These are phyloP conservation scores for Drosophila lini DNA, from an alignment of 1,140 invertebrate species.

Conservation along the genomic window DNA sequence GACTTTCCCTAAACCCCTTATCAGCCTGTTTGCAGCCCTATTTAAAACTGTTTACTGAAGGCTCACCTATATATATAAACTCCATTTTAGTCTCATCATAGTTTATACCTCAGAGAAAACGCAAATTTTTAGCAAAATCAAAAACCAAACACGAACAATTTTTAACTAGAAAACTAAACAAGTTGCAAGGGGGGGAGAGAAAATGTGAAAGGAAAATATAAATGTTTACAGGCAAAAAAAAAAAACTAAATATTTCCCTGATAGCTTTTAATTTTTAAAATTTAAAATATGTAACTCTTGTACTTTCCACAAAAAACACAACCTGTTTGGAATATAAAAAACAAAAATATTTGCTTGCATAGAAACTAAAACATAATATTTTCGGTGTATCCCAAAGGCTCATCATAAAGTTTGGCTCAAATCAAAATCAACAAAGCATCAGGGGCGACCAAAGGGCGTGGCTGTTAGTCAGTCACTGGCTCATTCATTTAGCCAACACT, in stretches of 20 bases:
- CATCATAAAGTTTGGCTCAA: slow-evolving; percentile 45
- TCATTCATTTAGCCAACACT: slow-evolving; percentile 37
- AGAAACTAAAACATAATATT: not conserved
- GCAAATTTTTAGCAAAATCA: slow-evolving; percentile 21
- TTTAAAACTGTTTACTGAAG: slow-evolving; percentile 24
- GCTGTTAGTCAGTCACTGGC: slow-evolving; percentile 28
- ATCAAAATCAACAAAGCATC: slow-evolving; percentile 62
- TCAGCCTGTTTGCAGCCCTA: slow-evolving; percentile 25
- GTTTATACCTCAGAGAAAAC: slow-evolving; percentile 5
- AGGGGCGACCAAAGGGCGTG: slow-evolving; percentile 20
- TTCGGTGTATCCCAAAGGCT: slow-evolving; percentile 7
- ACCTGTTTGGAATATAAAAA: not conserved
- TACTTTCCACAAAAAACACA: too few species aligned
- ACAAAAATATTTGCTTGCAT: too few species aligned
- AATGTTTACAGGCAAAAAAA: not conserved
- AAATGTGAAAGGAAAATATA: not conserved
- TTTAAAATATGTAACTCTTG: not conserved
- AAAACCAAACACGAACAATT: slow-evolving; percentile 24
- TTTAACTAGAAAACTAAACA: slow-evolving; percentile 32
- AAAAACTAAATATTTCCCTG: not conserved
- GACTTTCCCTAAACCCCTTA: slow-evolving; percentile 25
- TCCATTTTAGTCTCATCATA: not conserved
- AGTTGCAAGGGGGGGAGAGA: not conserved
- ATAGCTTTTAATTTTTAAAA: not conserved
- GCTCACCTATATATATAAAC: slow-evolving; percentile 16